A percentile compares a stretch with the other conserved stretches of the same genome.
Evolutionary conservation across 2,888 invertebrate genomes (phyloP).

Genomic region (Dryobotodes eremita): DNA sequence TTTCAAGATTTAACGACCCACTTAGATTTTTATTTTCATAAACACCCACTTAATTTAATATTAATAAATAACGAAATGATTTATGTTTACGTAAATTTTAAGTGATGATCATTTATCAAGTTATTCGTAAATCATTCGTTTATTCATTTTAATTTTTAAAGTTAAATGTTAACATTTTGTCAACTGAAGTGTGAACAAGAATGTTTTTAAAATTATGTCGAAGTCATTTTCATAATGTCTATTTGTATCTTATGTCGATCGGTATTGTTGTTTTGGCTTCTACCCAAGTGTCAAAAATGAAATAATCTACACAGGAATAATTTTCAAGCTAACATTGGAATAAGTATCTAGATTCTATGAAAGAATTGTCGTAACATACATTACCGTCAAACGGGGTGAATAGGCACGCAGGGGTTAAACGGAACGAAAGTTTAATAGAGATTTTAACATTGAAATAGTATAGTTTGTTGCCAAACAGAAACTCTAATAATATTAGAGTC

Average conservation of each 20-base stretch:
- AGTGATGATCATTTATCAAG: slow-evolving; percentile 35
- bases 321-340: slow-evolving; percentile 5
- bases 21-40: slow-evolving; percentile 47
- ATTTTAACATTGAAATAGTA: too few relatives aligned
- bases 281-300: slow-evolving; percentile 38
- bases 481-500: too few relatives aligned
- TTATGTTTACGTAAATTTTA: slow-evolving; percentile 42
- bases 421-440: too few relatives aligned
- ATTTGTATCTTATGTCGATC: slow-evolving; percentile 54
- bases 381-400: too few relatives aligned
- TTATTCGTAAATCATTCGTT: slow-evolving; percentile 37
- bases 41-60: slow-evolving; percentile 55
- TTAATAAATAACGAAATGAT: slow-evolving; percentile 55
- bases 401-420: too few relatives aligned
- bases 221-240: slow-evolving; percentile 42
- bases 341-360: slow-evolving; percentile 6
- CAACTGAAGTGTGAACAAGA: slow-evolving; percentile 34
- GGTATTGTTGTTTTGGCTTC: slow-evolving; percentile 55
- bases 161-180: slow-evolving; percentile 32
- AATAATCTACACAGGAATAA: slow-evolving; percentile 10
- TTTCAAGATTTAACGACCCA: slow-evolving; percentile 41
- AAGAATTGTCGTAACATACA: too few relatives aligned
- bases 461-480: too few relatives aligned
- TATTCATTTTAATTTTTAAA: slow-evolving; percentile 30
- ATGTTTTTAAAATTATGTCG: slow-evolving; percentile 34